These are phyloP conservation scores for Odontocerum albicorne DNA, from an alignment of 2,888 invertebrate species.

Conservation along the genomic window DNA sequence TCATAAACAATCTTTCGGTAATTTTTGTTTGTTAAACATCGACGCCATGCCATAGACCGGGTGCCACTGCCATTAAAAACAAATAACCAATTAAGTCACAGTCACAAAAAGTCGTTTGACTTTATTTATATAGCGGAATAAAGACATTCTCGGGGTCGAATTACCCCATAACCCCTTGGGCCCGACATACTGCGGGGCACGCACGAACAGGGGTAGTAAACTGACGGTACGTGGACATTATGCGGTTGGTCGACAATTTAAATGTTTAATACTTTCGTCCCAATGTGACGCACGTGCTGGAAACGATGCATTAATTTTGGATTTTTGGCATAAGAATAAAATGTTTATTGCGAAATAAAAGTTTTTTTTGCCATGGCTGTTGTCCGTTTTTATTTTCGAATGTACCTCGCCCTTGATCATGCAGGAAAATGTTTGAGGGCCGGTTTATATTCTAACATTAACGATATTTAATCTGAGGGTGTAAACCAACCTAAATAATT, in stretches of 20 bases:
- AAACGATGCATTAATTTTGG: slow-evolving; percentile 1
- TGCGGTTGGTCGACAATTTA: slow-evolving; percentile 11
- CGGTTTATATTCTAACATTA: too few species aligned
- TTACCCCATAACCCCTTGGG: slow-evolving; percentile 33
- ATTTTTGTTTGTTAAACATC: not conserved
- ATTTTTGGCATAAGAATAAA: not conserved
- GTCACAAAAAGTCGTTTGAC: slow-evolving; percentile 36
- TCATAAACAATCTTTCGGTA: not conserved
- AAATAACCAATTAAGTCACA: slow-evolving; percentile 37
- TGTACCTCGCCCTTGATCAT: too few species aligned
- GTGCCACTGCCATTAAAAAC: slow-evolving; percentile 33
- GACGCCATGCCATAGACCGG: slow-evolving; percentile 2
- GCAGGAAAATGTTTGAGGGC: too few species aligned
- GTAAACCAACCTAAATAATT: too few species aligned
- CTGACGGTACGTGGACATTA: not conserved
- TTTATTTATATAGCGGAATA: slow-evolving; percentile 36
- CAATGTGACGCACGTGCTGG: slow-evolving; percentile 1
- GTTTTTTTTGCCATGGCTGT: too few species aligned
- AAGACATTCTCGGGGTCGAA: slow-evolving; percentile 36
- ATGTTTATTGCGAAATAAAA: not conserved
- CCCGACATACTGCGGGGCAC: not conserved
- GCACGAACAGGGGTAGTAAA: not conserved
- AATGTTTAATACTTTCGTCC: not conserved
- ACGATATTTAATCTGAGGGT: too few species aligned
- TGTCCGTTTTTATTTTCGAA: not conserved